Conservation (phyloP, 2,888 invertebrate species). For the Agrochola circellaris region DNA sequence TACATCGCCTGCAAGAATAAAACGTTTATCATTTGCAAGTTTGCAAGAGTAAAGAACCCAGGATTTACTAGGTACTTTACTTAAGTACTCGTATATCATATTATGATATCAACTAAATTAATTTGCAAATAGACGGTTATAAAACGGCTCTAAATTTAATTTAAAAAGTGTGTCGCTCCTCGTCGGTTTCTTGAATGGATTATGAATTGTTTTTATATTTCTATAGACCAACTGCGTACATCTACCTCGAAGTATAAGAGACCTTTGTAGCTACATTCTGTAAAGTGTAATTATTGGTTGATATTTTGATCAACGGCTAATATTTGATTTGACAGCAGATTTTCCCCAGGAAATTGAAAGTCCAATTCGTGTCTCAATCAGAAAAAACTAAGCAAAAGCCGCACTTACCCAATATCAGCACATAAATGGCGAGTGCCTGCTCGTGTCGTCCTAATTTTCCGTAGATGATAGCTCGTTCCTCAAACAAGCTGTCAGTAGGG, state of each 20-base stretch:
- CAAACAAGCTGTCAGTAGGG: constrained; percentile 95
- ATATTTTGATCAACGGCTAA: background rate
- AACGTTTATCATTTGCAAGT: background rate
- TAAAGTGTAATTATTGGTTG: background rate
- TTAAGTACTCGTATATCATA: background rate
- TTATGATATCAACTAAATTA: background rate
- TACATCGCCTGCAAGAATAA: constrained; percentile 91
- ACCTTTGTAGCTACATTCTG: background rate
- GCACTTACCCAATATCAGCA: constrained; percentile 93
- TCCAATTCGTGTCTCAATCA: background rate
- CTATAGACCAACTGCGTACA: background rate
- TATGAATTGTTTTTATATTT: background rate
- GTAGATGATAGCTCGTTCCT: constrained; percentile 97
- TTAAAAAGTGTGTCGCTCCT: background rate
- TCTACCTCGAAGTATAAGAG: background rate
- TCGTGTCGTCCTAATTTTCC: constrained; percentile 97
- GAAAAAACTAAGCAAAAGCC: constrained; percentile 6
- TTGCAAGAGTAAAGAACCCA: background rate
- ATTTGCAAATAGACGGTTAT: background rate
- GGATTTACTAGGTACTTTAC: background rate
- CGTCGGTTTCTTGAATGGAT: background rate
- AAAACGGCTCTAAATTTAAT: background rate
- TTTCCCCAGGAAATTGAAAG: background rate
- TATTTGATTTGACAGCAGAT: background rate
- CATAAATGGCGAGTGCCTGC: constrained; percentile 97